Evolutionary conservation across 2,797 vertebrate species (phyloP).

Genomic region (Rousettus madagascariensis): DNA sequence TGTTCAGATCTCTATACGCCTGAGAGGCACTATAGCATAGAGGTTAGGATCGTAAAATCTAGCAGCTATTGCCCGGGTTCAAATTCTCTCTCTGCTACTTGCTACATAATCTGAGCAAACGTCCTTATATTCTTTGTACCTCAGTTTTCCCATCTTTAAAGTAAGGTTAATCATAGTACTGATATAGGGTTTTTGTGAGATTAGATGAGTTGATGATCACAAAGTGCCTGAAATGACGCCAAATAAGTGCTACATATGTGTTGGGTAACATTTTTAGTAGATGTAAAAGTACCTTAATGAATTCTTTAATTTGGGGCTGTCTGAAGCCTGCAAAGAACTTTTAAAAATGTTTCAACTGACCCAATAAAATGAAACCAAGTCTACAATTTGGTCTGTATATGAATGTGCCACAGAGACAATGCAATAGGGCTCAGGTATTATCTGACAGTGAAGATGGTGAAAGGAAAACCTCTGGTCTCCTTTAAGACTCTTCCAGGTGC

Average conservation of each 20-base stretch:
- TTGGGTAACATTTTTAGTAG: not conserved
- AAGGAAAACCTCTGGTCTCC: not conserved
- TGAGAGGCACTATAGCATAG: accelerated
- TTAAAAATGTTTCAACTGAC: not conserved
- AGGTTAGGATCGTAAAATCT: not conserved
- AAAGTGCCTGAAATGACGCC: not conserved
- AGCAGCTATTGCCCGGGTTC: not conserved
- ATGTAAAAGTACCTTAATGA: not conserved
- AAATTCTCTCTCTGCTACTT: not conserved
- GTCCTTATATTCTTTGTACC: not conserved
- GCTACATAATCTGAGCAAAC: not conserved
- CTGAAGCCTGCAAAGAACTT: not conserved
- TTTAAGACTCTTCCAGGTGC: not conserved
- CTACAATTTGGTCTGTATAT: not conserved
- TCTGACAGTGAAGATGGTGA: not conserved
- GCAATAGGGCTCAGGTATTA: not conserved
- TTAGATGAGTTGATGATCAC: not conserved
- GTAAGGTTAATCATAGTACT: not conserved
- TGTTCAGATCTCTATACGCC: not conserved
- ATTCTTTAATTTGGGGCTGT: not conserved
- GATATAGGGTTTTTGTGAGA: not conserved
- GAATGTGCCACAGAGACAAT: not conserved
- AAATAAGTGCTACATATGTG: not conserved
- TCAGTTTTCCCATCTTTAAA: not conserved
- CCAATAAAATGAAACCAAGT: not conserved